phyloP scores from a whole-genome alignment of 2,113 vertebrate species.

The Apeltes quadracus region DNA sequence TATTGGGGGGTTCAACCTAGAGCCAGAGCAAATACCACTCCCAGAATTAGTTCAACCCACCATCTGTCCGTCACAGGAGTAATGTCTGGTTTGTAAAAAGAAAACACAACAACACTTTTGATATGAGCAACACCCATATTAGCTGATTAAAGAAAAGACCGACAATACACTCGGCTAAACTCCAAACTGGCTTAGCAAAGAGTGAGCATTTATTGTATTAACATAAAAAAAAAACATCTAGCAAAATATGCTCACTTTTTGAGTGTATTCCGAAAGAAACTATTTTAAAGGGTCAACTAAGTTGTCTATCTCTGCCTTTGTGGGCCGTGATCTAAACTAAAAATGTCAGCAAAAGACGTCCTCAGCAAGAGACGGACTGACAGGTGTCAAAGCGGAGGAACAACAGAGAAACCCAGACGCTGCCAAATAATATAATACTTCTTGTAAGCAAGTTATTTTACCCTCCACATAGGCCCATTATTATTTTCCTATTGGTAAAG shows the following conservation, averaged over 20 bases:
- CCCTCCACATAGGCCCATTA: slow-evolving; percentile 25
- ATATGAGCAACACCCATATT: background rate
- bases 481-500: slow-evolving; percentile 17
- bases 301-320: background rate
- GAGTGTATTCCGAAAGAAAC: background rate
- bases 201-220: background rate
- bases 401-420: slow-evolving; percentile 6
- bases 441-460: slow-evolving; percentile 18
- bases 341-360: slow-evolving; percentile 2
- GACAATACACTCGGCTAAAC: background rate
- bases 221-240: background rate
- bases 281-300: background rate
- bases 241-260: background rate
- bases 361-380: slow-evolving; percentile 2
- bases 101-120: background rate
- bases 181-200: background rate
- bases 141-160: background rate
- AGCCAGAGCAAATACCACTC: slow-evolving; percentile 1
- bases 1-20: slow-evolving; percentile 4
- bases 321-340: background rate
- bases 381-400: background rate
- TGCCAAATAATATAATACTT: slow-evolving; percentile 10
- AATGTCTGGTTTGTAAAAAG: background rate
- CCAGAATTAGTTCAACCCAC: background rate
- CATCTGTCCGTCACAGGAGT: background rate